Evolutionary conservation across 2,113 vertebrate genomes (phyloP).

Genomic region (Percina caprodes): DNA sequence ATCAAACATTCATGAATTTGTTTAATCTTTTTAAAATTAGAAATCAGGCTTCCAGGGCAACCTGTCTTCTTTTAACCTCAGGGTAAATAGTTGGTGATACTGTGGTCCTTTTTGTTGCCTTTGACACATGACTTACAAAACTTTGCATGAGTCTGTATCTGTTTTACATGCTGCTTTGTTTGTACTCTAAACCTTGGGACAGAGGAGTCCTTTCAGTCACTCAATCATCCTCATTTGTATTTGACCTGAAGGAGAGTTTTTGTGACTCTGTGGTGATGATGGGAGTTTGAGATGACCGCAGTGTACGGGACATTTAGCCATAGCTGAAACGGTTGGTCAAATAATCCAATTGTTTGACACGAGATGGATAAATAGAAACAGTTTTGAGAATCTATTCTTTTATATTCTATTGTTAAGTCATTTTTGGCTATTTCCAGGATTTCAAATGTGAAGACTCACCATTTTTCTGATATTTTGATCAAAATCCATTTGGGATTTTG

Average conservation of each 20-base stretch:
- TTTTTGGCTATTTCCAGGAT: background rate
- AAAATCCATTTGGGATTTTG: background rate
- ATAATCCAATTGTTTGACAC: too few relatives aligned
- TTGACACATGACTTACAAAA: background rate
- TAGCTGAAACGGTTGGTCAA: background rate
- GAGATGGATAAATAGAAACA: background rate
- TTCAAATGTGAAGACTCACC: background rate
- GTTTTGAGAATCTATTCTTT: background rate
- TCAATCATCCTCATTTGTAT: slow-evolving; percentile 15
- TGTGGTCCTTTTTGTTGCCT: background rate
- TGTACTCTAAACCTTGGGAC: slow-evolving; percentile 24
- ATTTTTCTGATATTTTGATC: background rate
- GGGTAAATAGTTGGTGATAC: too few relatives aligned
- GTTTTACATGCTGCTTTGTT: slow-evolving; percentile 67
- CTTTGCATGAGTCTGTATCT: slow-evolving; percentile 25
- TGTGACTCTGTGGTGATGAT: background rate
- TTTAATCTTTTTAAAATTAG: background rate
- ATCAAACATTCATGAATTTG: background rate
- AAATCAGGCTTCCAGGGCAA: background rate
- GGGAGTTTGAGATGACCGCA: background rate
- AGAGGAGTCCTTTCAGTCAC: background rate
- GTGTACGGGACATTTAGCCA: background rate
- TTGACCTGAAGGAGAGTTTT: background rate
- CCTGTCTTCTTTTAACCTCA: background rate
- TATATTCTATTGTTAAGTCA: too few relatives aligned